Evolutionary conservation across 2,888 invertebrate genomes (phyloP), one percentile per base, ranked within the genome.

Genomic region (Rhingia campestris): DNA sequence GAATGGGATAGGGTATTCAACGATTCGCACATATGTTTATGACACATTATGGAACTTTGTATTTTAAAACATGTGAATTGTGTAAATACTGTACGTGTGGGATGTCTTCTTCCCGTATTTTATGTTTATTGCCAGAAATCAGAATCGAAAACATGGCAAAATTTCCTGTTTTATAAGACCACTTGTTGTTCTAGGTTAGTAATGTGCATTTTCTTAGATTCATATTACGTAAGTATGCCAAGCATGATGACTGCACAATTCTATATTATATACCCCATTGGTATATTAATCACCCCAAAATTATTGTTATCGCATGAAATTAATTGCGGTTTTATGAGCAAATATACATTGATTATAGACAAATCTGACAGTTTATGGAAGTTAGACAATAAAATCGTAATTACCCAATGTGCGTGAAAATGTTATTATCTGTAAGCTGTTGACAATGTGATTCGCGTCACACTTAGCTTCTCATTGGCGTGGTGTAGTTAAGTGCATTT

Each of bases 351-450:
- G 53, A 58, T 53, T 22, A 54, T 63, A 67, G 43, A 22, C 30
- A 81, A 81, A 81, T 75, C 81, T 75, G 75, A 70, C 75, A 70
- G 22, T 75, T 81, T 70, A 77, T 77, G 2, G 70, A 77, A 70
- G 70, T 77, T 70, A 41, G 39, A 33, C 70, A 70, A 64, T 81
- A 81, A 75, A 81, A 59, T 53, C 45, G 70, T 81, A 58, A 79
- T 81, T 76, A 37, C 64, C 30, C 51, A 39, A 58, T 63, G 39
- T 53, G 37, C 12, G 39, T 10, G 58, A 53, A 64, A 47, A 51
- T 39, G 75, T 81, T 81, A 74, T 75, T 75, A 81, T 75, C 61
- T 69, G 22, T 22, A 22, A 2, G 22, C 2, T 22, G 64, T 64
- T 70, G 75, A 64, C 70, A 58, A 45, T 80, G 56, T 72, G 74